These are phyloP conservation scores for Beris morrisii DNA, from an alignment of 2,888 invertebrate genomes.

Conservation along the genomic window DNA sequence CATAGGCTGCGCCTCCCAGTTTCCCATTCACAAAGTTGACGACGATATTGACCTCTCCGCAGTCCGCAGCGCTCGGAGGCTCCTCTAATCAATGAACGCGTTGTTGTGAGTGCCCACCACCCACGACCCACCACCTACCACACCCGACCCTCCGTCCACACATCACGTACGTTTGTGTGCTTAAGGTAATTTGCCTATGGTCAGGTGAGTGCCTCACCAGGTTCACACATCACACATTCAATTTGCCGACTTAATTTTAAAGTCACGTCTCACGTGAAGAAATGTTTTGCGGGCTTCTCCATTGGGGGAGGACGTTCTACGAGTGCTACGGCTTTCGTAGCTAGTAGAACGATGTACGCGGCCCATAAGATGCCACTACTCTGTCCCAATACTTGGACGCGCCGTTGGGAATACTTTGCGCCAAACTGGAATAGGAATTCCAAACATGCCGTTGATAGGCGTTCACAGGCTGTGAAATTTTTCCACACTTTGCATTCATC, in stretches of 20 bases:
- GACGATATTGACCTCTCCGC: no score
- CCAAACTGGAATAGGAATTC: conserved; percentile 16
- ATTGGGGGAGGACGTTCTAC: no score
- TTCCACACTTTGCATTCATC: conserved; percentile 28
- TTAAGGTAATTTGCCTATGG: conserved; percentile 16
- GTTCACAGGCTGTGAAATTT: conserved; percentile 25
- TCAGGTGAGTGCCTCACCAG: conserved; percentile 14
- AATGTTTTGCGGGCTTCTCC: conserved; percentile 14
- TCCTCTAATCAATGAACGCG: no score
- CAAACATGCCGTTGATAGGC: conserved; percentile 16
- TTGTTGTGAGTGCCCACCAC: no score
- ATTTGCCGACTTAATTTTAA: conserved; percentile 25
- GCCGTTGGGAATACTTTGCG: neutral
- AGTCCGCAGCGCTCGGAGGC: no score
- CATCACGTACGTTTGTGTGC: no score
- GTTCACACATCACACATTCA: conserved; percentile 4
- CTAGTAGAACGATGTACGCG: no score
- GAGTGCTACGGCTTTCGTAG: no score
- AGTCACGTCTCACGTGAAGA: conserved; percentile 19
- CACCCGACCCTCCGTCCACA: no score
- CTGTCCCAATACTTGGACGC: neutral
- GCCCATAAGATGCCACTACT: neutral
- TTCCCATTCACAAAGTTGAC: no score
- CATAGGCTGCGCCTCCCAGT: no score
- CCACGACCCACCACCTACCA: no score